These are phyloP conservation scores for Drosophila miranda DNA, from an alignment of 1,140 invertebrate genomes.

Conservation along the genomic window DNA sequence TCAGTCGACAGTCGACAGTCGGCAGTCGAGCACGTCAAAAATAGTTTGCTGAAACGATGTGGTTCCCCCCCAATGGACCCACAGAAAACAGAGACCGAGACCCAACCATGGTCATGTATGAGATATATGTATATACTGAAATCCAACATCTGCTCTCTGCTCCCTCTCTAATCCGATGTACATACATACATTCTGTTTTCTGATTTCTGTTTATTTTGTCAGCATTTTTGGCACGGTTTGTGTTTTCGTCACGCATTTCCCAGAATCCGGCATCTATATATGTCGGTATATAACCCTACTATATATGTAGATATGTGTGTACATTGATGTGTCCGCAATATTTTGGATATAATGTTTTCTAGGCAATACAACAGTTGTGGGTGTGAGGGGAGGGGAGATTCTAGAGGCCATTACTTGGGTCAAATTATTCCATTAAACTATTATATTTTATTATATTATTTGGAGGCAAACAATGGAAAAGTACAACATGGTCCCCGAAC, in stretches of 20 bases:
- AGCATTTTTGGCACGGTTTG: slow-evolving; percentile 56
- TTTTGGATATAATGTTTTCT: slow-evolving; percentile 29
- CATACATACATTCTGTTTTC: slow-evolving; percentile 5
- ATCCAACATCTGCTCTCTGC: slow-evolving; percentile 50
- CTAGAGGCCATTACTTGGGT: slow-evolving; percentile 53
- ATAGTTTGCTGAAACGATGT: slow-evolving; percentile 51
- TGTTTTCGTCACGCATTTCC: slow-evolving; percentile 61
- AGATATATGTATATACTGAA: slow-evolving; percentile 18
- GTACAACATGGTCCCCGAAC: slow-evolving; percentile 45
- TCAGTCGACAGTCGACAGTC: not conserved
- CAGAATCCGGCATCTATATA: slow-evolving; percentile 9
- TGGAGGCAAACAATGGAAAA: slow-evolving; percentile 41
- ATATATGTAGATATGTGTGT: slow-evolving; percentile 2
- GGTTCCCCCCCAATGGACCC: slow-evolving; percentile 8
- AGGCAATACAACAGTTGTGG: not conserved
- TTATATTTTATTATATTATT: slow-evolving; percentile 37
- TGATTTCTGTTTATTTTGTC: slow-evolving; percentile 48
- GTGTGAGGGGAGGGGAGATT: not conserved
- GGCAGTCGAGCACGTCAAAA: slow-evolving; percentile 57
- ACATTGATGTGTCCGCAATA: slow-evolving; percentile 2
- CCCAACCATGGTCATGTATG: slow-evolving; percentile 25
- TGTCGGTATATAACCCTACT: not conserved
- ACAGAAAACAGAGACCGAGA: slow-evolving; percentile 19
- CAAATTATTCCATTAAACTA: slow-evolving; percentile 49
- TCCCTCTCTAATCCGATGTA: slow-evolving; percentile 6